phyloP scores from a whole-genome alignment of 1,140 invertebrate species.

The Proales similis region DNA sequence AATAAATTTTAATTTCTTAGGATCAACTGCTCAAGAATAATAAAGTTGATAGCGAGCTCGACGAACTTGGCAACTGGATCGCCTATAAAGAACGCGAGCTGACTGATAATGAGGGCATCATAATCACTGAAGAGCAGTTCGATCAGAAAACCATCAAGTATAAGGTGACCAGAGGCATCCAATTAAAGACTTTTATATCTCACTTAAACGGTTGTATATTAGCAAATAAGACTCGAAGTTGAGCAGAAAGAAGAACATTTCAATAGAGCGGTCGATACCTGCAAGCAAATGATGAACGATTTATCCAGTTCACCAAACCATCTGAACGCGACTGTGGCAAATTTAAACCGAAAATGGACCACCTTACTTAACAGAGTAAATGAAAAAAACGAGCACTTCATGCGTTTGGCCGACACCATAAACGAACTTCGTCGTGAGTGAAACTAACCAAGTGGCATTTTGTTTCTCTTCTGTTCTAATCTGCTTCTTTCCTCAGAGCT shows the following conservation, averaged over 20 bases:
- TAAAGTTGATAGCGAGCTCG: slow-evolving; percentile 6
- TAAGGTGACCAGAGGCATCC: slow-evolving; percentile 3
- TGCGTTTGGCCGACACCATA: slow-evolving; percentile 3
- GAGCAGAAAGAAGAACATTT: slow-evolving; percentile 5
- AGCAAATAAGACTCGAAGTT: slow-evolving; percentile 37
- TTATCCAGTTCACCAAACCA: background rate
- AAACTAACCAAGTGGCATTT: background rate
- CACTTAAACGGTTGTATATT: background rate
- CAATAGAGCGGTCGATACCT: slow-evolving; percentile 2
- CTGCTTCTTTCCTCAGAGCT: slow-evolving; percentile 23
- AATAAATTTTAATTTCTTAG: background rate
- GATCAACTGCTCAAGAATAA: slow-evolving; percentile 19
- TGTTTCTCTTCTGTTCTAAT: background rate
- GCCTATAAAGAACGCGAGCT: slow-evolving; percentile 11
- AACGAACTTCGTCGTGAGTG: slow-evolving; percentile 17
- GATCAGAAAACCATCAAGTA: slow-evolving; percentile 27
- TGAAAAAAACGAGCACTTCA: background rate
- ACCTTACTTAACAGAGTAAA: slow-evolving; percentile 23
- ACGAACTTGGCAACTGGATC: slow-evolving; percentile 34
- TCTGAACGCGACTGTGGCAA: slow-evolving; percentile 4
- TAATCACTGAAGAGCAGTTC: slow-evolving; percentile 35
- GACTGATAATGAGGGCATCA: slow-evolving; percentile 15
- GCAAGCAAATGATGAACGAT: slow-evolving; percentile 27
- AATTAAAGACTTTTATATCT: background rate
- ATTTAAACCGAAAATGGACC: slow-evolving; percentile 29